Base-by-base conservation (phyloP, 2,797 vertebrate genomes). In the Anableps anableps region DNA sequence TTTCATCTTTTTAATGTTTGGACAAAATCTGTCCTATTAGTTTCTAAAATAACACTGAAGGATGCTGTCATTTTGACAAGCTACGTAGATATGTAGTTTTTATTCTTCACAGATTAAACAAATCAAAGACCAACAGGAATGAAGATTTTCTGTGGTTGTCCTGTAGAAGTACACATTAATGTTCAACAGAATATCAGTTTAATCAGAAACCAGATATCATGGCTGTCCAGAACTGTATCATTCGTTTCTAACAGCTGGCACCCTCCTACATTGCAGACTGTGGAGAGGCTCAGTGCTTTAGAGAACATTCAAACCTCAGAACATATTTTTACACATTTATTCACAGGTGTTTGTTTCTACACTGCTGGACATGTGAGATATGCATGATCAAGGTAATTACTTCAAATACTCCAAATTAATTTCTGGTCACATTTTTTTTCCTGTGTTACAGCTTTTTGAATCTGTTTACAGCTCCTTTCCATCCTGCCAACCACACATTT, bases 211-310 rank as follows among this genome's bases (percentile, higher is more conserved):
- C n/a, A 62, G 80, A 75, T 36, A 82, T 55, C 71, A 66, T 75
- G 83, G 58, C 76, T 76, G 47, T 78, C 77, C 62, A 26, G 72
- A 38, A 62, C 72, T 7, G 34, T 74, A 80, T 89, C 86, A 55
- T 81, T 73, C 88, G 83, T 72, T 80, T 19, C 66, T 77, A 60
- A 51, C 50, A 82, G 74, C 64, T 70, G 88, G 82, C 86, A 80
- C 80, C 66, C 4, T 45, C 83, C 84, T 80, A 62, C 77, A 16
- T 21, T 34, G 68, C 77, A 16, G 76, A 53, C 78, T 80, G 4
- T 21, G 66, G 53, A 4, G 60, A 84, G 51, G 53, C 79, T 80
- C 71, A 23, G 53, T 13, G 74, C 78, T n/a, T 74, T 4, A 21
- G 45, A 73, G 23, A 47, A 83, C 66, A 83, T 79, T 83, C 34